Conservation (phyloP, 2,888 invertebrate genomes). For the Brenthis ino region DNA sequence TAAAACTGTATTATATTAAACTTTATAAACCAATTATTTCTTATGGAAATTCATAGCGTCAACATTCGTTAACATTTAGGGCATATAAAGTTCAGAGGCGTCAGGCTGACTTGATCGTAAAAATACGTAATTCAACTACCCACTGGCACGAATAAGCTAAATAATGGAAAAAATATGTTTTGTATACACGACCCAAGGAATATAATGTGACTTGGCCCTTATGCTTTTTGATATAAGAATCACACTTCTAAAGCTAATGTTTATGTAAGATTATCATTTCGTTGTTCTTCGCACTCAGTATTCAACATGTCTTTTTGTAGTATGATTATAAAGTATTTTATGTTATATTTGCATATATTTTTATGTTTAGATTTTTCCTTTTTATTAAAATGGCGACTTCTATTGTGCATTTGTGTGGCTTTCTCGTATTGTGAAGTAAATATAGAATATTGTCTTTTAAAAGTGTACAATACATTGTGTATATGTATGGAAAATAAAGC, state of each 20-base stretch:
- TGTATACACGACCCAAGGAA: slow-evolving; percentile 23
- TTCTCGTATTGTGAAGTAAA: slow-evolving; percentile 1
- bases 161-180: slow-evolving; percentile 41
- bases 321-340: slow-evolving; percentile 20
- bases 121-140: slow-evolving; percentile 40
- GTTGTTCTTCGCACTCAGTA: slow-evolving; percentile 20
- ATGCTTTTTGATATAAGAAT: slow-evolving; percentile 6
- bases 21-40: slow-evolving; percentile 14
- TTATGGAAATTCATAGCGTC: slow-evolving; percentile 22
- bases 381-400: slow-evolving; percentile 16
- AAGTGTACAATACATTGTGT: not conserved
- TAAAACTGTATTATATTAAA: slow-evolving; percentile 15
- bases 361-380: slow-evolving; percentile 5
- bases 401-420: slow-evolving; percentile 2
- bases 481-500: not conserved
- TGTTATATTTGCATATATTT: slow-evolving; percentile 17
- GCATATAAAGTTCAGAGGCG: slow-evolving; percentile 29
- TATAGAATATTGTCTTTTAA: not conserved
- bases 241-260: slow-evolving; percentile 1
- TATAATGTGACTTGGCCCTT: slow-evolving; percentile 7
- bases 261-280: slow-evolving; percentile 15
- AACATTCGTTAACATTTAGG: slow-evolving; percentile 32
- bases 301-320: slow-evolving; percentile 24
- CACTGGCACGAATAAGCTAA: slow-evolving; percentile 38
- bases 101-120: slow-evolving; percentile 36